phyloP scores from a whole-genome alignment of 2,113 vertebrate genomes.

The Pseudonaja textilis region DNA sequence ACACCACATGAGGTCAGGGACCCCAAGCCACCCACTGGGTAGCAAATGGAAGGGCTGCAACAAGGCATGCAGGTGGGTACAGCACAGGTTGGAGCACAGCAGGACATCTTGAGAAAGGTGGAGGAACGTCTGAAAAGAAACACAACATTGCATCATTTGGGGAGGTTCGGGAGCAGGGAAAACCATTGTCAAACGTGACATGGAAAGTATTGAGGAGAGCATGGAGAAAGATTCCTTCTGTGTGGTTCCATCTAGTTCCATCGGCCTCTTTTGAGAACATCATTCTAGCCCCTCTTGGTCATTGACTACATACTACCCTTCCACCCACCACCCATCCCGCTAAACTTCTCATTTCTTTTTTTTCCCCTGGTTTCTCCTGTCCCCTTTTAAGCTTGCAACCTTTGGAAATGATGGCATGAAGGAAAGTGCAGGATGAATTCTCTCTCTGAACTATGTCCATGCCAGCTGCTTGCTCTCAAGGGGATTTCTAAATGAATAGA shows the following conservation, averaged over 20 bases:
- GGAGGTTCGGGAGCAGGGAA: neutral
- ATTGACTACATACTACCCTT: neutral
- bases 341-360: neutral
- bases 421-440: neutral
- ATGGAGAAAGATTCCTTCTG: neutral
- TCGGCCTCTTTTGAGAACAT: neutral
- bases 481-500: neutral
- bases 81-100: neutral
- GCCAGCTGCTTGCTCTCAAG: neutral
- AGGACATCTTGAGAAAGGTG: neutral
- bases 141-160: neutral
- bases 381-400: neutral
- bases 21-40: neutral
- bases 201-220: neutral
- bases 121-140: neutral
- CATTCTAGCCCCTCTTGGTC: neutral
- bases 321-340: neutral
- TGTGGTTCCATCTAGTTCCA: neutral
- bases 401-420: neutral
- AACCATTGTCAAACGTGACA: neutral
- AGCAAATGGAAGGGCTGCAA: neutral
- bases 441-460: neutral
- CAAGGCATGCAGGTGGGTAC: neutral
- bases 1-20: neutral
- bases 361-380: neutral